Base-by-base conservation (phyloP, 30 jellyfish, hydroid and myxozoan genomes). In the Hydra vulgaris region DNA sequence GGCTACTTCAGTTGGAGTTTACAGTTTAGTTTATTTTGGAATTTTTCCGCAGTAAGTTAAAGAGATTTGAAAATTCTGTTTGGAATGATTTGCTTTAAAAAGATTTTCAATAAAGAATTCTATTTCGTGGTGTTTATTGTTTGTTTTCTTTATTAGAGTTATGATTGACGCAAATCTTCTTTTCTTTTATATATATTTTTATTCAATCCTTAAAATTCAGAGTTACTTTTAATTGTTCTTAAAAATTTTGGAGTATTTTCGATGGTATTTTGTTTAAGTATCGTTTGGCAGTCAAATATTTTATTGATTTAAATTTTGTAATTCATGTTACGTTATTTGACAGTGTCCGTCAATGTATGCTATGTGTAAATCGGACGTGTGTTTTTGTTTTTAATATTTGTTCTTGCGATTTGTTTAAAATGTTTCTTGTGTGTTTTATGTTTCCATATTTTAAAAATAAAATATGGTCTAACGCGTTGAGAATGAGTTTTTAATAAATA, bases 1-100 rank as follows among this genome's bases (percentile, higher is more conserved):
- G 83, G 83, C 52, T 75, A 40, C 61, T 40, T 40, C 61, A 40
- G 61, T 40, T 40, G 61, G 61, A 40, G 61, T 40, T 40, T 40
- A 40, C 61, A 12, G 12, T 40, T 40, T 40, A 3, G 61, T 40
- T 40, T 40, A 40, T 40, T 40, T 40, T 40, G 61, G 61, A 40
- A 40, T 12, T 40, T 40, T 40, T 40, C 61, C 61, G 5, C 5
- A 3, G 61, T 40, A 40, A 40, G 61, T 40, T 40, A 40, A 12
- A 40, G 61, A 40, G 5, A 40, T 40, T 40, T 40, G 61, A 40
- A 40, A 40, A 40, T 12, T 12, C 61, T 40, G 61, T 40, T 40
- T 40, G 61, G 61, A 40, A 40, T 3, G 61, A 40, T 40, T 40
- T 40, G 61, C 61, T 40, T 40, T 12, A 40, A 40, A 40, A 12